phyloP scores from a whole-genome alignment of 2,113 vertebrate species.

The Phoenicopterus ruber region DNA sequence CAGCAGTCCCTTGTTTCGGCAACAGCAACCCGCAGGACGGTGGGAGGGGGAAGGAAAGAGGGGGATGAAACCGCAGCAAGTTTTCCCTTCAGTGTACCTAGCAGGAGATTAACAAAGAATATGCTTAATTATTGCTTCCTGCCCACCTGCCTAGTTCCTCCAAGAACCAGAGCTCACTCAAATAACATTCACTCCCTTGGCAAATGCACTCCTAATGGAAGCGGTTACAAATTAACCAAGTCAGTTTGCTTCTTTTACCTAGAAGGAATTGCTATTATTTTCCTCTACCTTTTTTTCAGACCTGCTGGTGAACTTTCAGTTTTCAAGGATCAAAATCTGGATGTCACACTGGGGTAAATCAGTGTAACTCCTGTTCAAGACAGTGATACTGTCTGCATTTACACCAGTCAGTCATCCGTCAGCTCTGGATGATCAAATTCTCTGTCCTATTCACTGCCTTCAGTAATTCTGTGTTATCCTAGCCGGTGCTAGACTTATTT shows the following conservation, averaged over 20 bases:
- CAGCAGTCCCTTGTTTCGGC: background rate
- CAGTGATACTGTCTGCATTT: background rate
- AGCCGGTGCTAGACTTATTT: background rate
- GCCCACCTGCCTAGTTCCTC: constrained; percentile 35
- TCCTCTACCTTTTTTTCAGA: background rate
- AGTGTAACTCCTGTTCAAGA: background rate
- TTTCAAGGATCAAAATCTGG: background rate
- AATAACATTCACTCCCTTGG: constrained; percentile 25
- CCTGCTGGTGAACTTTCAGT: background rate
- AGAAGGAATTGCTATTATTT: background rate
- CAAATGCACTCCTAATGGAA: constrained; percentile 29
- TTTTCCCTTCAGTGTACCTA: constrained; percentile 39
- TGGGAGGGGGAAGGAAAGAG: background rate
- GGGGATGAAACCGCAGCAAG: constrained; percentile 5
- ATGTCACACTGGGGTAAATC: background rate
- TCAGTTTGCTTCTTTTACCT: background rate
- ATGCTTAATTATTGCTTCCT: constrained; percentile 59
- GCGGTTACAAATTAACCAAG: constrained; percentile 31
- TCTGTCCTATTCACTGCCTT: constrained; percentile 22
- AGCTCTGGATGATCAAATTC: constrained; percentile 46
- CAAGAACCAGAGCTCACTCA: constrained; percentile 30
- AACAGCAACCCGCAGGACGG: background rate
- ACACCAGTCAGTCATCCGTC: constrained; percentile 34
- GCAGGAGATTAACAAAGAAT: constrained; percentile 55
- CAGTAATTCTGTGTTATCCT: constrained; percentile 6